Conservation (phyloP, 2,797 vertebrate genomes). For the Nasua narica region DNA sequence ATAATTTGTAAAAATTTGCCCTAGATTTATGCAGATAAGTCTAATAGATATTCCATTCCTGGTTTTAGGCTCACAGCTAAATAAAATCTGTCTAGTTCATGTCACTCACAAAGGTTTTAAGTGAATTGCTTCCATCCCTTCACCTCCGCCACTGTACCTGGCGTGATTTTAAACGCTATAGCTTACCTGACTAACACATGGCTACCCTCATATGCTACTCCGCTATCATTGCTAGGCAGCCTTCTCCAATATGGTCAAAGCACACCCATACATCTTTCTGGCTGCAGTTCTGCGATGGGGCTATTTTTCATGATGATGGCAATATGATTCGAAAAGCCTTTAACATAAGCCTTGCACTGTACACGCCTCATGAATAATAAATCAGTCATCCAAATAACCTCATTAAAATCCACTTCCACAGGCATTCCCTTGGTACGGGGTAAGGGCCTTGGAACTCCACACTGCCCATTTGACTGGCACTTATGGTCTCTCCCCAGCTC, state of each 20-base stretch:
- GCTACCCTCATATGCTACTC: background rate
- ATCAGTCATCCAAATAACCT: background rate
- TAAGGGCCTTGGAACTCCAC: background rate
- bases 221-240: background rate
- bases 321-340: background rate
- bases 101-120: background rate
- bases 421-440: background rate
- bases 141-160: background rate
- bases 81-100: background rate
- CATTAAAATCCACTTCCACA: background rate
- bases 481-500: background rate
- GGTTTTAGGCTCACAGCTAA: background rate
- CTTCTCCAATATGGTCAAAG: background rate
- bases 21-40: background rate
- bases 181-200: background rate
- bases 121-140: background rate
- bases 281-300: background rate
- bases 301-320: conserved; percentile 48
- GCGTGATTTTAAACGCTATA: background rate
- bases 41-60: background rate
- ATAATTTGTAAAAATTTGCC: background rate
- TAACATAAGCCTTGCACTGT: conserved; percentile 22
- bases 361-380: conserved; percentile 50
- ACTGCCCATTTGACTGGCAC: background rate
- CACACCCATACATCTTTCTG: background rate